Percentiles rank a stretch among this genome's conserved stretches.
These are phyloP conservation scores for Aphelenchoides fujianensis DNA, from an alignment of 1,140 invertebrate genomes.

Conservation along the genomic window DNA sequence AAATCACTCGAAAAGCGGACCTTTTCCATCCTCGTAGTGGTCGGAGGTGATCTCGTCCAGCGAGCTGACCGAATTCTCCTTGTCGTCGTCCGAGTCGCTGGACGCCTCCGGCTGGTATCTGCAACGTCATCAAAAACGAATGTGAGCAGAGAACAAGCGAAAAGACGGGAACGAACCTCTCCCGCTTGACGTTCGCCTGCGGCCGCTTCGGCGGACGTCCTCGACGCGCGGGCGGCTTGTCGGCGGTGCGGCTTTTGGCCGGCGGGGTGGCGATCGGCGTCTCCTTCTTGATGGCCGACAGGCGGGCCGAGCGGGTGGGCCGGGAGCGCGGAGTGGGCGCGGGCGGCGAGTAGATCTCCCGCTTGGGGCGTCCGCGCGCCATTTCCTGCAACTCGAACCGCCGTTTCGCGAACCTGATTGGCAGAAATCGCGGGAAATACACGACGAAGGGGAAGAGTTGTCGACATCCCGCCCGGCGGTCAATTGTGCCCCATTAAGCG, in stretches of 20 bases:
- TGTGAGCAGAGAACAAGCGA: too few relatives aligned
- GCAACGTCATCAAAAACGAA: neutral
- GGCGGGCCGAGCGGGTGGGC: neutral
- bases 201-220: neutral
- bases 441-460: too few relatives aligned
- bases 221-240: neutral
- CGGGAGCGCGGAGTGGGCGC: neutral
- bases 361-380: neutral
- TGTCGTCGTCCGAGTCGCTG: neutral
- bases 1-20: neutral
- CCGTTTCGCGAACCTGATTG: neutral
- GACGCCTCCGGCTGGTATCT: neutral
- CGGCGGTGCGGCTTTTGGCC: neutral
- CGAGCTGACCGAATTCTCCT: neutral
- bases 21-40: neutral
- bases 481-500: too few relatives aligned
- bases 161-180: neutral
- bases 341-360: neutral
- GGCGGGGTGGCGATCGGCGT: neutral
- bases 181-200: neutral
- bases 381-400: neutral
- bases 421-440: too few relatives aligned
- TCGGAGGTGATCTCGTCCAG: neutral
- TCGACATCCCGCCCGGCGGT: too few relatives aligned
- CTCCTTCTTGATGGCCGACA: neutral